Conservation (phyloP, 2,888 invertebrate species). For the Catocala fraxini region DNA sequence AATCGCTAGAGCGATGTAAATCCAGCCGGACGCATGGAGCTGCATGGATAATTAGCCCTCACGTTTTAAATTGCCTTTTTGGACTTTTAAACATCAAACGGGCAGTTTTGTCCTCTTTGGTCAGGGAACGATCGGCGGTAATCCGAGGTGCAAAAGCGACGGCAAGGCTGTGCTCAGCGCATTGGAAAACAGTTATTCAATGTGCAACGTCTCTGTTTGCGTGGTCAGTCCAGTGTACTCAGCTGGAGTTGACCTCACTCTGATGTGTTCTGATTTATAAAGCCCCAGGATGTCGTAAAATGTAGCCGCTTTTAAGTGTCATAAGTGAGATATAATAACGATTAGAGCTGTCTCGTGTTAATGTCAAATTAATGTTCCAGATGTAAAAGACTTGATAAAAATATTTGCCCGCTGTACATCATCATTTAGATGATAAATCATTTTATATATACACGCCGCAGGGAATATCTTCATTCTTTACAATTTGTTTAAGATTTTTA, state of each 20-base stretch:
- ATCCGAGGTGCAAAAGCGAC: slow-evolving; percentile 72
- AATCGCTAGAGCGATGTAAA: slow-evolving; percentile 38
- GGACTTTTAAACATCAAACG: slow-evolving; percentile 66
- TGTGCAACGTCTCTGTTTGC: slow-evolving; percentile 63
- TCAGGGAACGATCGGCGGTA: slow-evolving; percentile 60
- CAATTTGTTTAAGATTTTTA: not conserved
- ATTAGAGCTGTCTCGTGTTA: slow-evolving; percentile 32
- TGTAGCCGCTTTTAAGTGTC: slow-evolving; percentile 27
- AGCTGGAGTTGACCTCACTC: slow-evolving; percentile 46
- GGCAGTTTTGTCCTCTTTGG: slow-evolving; percentile 57
- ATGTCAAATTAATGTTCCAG: slow-evolving; percentile 31
- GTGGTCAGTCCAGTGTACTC: slow-evolving; percentile 57
- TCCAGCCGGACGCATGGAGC: slow-evolving; percentile 42
- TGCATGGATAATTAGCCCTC: slow-evolving; percentile 65
- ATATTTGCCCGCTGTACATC: slow-evolving; percentile 20
- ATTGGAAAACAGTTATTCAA: slow-evolving; percentile 76
- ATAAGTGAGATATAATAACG: slow-evolving; percentile 34
- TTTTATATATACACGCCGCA: not conserved
- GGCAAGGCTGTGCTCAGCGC: slow-evolving; percentile 65
- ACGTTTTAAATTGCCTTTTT: slow-evolving; percentile 58
- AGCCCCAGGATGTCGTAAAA: slow-evolving; percentile 37
- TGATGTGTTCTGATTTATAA: slow-evolving; percentile 40
- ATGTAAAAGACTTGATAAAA: slow-evolving; percentile 31
- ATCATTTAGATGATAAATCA: slow-evolving; percentile 14
- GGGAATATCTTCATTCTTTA: not conserved